Evolutionary conservation across 1,140 invertebrate species (phyloP), one percentile per base, ranked within the genome.

Genomic region (Pygmarrhopalites habei): DNA sequence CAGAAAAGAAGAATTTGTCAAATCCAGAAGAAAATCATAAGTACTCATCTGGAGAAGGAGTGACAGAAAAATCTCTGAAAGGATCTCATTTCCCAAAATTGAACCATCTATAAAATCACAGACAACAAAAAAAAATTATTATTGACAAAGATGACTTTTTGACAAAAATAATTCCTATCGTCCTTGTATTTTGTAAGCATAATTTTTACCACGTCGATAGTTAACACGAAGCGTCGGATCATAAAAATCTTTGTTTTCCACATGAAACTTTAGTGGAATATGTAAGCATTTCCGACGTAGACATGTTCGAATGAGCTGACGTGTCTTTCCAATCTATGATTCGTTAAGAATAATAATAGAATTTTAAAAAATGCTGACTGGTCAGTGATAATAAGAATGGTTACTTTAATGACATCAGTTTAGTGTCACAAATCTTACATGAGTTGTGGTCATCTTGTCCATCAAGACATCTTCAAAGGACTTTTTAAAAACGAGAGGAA

Each of bases 1-100:
- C 44, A 70, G 39, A 58, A 70, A 70, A 1, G 69, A 62, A 32
- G 62, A 62, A 51, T 70, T 70, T 15, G 32, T 32, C 3, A 70
- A 41, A 52, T 70, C 64, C 29, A 70, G 62, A 7, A n/a, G 23
- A 35, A 70, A 70, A 10, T 59, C 39, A 51, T 65, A 64, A 44
- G 44, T 29, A 35, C 63, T 65, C 12, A 70, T 35, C 30, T 67
- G 69, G 19, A 62, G 49, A 7, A 70, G 25, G 1, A 70, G 39
- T 4, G 69, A 70, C 7, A 65, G 52, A 41, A 70, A 64, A 3
- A 70, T 70, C 39, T 70, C 62, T 0, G 63, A 65, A 15, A 70
- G 58, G 21, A 70, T 70, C 47, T 70, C 69, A 52, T 70, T 62
- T 12, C 69, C 69, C 23, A 70, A 39, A n/a, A 70, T 58, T 7